A percentile compares a stretch with the other conserved stretches of the same genome.
phyloP scores from a whole-genome alignment of 2,113 vertebrate genomes.

The Lophotis ruficrista region DNA sequence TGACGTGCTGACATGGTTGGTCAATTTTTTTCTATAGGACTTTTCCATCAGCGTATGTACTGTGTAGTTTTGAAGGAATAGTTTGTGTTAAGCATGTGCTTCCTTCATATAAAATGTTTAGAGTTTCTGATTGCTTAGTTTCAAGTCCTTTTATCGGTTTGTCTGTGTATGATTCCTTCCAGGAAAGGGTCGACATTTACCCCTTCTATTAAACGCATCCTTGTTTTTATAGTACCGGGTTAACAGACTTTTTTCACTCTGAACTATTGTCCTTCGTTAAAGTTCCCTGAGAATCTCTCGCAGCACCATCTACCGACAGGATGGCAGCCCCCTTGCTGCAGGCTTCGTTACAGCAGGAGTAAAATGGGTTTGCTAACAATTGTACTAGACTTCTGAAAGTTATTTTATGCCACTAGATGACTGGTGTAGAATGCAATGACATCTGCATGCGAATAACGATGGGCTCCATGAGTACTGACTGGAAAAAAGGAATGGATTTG shows the following conservation, averaged over 20 bases:
- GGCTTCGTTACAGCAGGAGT: conserved; percentile 9
- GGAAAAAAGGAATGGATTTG: conserved; percentile 10
- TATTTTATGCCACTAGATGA: conserved; percentile 20
- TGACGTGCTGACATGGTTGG: conserved; percentile 70
- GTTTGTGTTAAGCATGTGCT: conserved; percentile 82
- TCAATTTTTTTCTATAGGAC: conserved; percentile 71
- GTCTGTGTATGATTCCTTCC: conserved; percentile 72
- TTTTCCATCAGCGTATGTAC: conserved; percentile 74
- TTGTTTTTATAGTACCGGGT: conserved; percentile 73
- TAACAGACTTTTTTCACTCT: conserved; percentile 20
- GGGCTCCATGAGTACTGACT: conserved; percentile 30
- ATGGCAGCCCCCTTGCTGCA: conserved; percentile 55
- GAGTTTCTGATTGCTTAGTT: conserved; percentile 73
- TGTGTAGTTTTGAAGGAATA: conserved; percentile 75
- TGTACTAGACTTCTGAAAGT: conserved; percentile 36
- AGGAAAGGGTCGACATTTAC: conserved; percentile 64
- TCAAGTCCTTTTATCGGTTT: conserved; percentile 69
- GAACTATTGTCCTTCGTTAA: conserved; percentile 63
- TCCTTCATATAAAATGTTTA: conserved; percentile 79
- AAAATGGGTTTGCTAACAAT: conserved; percentile 21
- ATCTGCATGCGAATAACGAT: conserved; percentile 45
- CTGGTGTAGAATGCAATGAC: conserved; percentile 43
- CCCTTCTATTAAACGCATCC: conserved; percentile 47
- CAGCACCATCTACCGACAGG: conserved; percentile 76
- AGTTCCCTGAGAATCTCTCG: conserved; percentile 37